Base-by-base conservation (phyloP, 2,113 vertebrate species). In the Australoheros scitulus region DNA sequence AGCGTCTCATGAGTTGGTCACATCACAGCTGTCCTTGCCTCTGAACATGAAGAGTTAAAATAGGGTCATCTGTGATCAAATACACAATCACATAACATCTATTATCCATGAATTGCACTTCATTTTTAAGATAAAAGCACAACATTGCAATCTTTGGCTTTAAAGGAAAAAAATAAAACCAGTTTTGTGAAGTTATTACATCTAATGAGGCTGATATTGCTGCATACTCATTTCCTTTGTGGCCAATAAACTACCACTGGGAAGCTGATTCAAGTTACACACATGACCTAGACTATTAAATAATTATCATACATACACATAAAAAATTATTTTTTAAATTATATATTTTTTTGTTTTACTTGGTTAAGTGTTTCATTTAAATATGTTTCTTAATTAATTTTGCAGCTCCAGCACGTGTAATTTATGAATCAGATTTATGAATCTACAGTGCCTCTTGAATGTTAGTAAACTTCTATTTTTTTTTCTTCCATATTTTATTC, bases 1-100 rank as follows among this genome's bases (percentile, higher is more conserved):
- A 57, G 72, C n/a, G 68, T 91, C 79, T 93, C 83, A 55, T 72
- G 29, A 72, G 82, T 94, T 94, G 92, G 92, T 94, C 92, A 86
- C 85, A 9, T 82, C 34, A 75, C 24, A 60, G 76, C 70, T 14
- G 59, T 87, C 79, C 83, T 82, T 15, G 77, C 83, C 80, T 80
- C 90, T 82, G 65, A 90, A 75, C 55, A 13, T 1, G 11, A 4
- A 10, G 14, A 17, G 15, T 9, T 34, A 6, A 64, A 59, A 80
- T 11, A 10, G 11, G 22, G 36, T 47, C 57, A 60, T 77, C 38
- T 61, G 24, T 61, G 24, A 77, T 61, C 55, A 52, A 15, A 52
- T 13, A 72, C 18, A 72, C 6, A 13, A 78, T 24, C 34, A 63
- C 22, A 61, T 32, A 7, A 80, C 56, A 50, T 43, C 47, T 29